Evolutionary conservation across 2,113 vertebrate species (phyloP), one percentile per base, ranked within the genome.

Genomic region (Amazona vittata): DNA sequence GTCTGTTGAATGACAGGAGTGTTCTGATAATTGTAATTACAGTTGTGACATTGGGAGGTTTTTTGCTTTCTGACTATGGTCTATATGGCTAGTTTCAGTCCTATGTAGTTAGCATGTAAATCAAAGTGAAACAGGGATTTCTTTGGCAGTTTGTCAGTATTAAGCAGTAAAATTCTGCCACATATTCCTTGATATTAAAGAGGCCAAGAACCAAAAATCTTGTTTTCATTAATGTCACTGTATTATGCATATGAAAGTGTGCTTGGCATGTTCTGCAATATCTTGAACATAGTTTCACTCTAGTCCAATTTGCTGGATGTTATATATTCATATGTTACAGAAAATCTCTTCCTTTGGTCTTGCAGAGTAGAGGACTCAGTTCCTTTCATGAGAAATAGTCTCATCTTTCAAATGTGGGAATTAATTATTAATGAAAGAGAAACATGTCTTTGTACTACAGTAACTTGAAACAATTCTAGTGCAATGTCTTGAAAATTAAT

Each of bases 401-500:
- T 89, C 57, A 43, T 86, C 41, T 91, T 91, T 84, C 76, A 90
- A 82, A 90, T 69, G 39, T 26, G 3, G 29, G 62, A 95, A 89
- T 89, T 75, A 94, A 81, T 95, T 87, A 82, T 87, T 96, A 82
- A 94, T 62, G 44, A 84, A 71, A 82, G 21, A 82, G 86, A 93
- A 94, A 28, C 13, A 29, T 3, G 0, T 84, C 69, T 93, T 94
- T 91, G 64, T 92, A 47, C 31, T 71, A 12, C 52, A 65, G 35
- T 69, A 94, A 92, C 62, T 91, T 94, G 70, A 84, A 90, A 84
- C 63, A 65, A 70, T 85, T 74, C 41, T 63, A 65, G 52, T 65
- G 33, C 74, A 69, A 5, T 46, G 63, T 84, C 49, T 69, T 79
- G 37, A 75, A 93, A 95, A 85, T 76, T 76, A 85, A 49, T 86